phyloP scores from a whole-genome alignment of 2,797 vertebrate genomes.

The Hemitrygon akajei region DNA sequence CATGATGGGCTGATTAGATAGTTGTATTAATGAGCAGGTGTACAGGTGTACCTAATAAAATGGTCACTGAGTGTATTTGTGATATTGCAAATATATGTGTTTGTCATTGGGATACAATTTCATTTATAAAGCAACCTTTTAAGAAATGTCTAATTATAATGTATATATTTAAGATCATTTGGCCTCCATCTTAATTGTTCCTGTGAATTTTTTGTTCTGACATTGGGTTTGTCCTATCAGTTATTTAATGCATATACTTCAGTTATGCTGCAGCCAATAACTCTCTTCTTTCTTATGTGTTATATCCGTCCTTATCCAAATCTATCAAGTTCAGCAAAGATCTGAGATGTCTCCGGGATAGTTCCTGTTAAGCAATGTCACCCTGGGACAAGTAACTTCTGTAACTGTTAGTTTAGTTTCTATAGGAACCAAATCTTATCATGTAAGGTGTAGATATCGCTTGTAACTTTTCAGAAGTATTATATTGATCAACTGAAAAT shows the following conservation, averaged over 20 bases:
- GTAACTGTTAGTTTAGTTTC: not conserved
- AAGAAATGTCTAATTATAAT: no score
- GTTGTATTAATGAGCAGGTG: no score
- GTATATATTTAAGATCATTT: no score
- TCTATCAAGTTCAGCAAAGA: not conserved
- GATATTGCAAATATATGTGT: no score
- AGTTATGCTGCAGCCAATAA: not conserved
- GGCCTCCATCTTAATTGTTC: no score
- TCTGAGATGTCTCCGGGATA: not conserved
- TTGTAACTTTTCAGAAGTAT: not conserved
- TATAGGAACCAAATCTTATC: not conserved
- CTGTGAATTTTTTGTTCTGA: no score
- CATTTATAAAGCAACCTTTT: no score
- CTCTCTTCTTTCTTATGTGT: not conserved
- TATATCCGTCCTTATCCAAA: not conserved
- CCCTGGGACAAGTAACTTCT: not conserved
- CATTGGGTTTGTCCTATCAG: no score
- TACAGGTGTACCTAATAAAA: no score
- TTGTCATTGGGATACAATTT: no score
- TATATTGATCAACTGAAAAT: not conserved
- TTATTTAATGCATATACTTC: not conserved
- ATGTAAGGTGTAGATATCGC: not conserved
- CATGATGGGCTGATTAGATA: no score
- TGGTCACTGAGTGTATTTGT: no score
- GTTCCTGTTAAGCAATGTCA: not conserved